Evolutionary conservation across 2,888 invertebrate genomes (phyloP).

Genomic region (Itoplectis maculator): DNA sequence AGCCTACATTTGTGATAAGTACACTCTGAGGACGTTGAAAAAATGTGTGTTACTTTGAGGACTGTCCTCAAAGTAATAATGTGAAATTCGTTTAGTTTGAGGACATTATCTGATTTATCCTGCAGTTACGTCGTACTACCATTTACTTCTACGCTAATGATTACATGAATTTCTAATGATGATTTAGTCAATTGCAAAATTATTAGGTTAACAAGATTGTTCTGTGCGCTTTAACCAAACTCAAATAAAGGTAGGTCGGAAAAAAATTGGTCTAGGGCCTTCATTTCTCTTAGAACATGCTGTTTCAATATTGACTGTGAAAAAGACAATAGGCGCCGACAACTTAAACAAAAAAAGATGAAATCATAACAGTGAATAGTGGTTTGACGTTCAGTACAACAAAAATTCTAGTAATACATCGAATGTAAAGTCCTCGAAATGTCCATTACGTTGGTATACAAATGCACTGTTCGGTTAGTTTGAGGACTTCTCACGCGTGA

Average conservation of each 20-base stretch:
- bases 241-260: neutral
- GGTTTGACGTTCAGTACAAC: neutral
- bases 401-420: neutral
- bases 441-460: no score
- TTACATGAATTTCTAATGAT: neutral
- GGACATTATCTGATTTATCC: neutral
- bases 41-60: neutral
- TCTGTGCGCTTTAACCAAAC: neutral
- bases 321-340: neutral
- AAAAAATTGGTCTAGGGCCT: neutral
- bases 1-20: neutral
- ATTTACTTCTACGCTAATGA: neutral
- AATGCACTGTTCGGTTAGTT: no score
- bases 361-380: neutral
- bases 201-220: neutral
- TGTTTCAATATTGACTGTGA: neutral
- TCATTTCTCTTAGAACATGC: neutral
- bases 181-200: neutral
- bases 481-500: constrained; percentile 1
- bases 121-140: neutral
- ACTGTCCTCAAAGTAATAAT: constrained; percentile 1
- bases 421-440: no score
- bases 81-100: neutral
- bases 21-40: neutral
- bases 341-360: neutral